Conservation (phyloP, 2,797 vertebrate genomes). For the Trematomus bernacchii region DNA sequence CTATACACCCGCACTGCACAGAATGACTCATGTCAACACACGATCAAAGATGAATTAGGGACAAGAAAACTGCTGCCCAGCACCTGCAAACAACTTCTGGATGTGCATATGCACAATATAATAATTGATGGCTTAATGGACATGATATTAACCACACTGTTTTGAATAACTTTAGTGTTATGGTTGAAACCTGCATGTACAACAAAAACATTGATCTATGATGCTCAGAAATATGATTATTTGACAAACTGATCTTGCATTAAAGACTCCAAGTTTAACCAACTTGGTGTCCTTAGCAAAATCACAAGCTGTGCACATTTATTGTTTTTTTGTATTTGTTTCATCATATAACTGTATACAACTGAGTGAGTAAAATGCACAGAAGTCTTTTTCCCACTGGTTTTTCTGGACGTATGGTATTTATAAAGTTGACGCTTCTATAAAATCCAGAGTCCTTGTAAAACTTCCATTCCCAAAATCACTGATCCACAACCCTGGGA, state of each 20-base stretch:
- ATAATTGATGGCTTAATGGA: too few relatives aligned
- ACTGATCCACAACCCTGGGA: conserved; percentile 37
- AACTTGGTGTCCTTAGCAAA: too few relatives aligned
- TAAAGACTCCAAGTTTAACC: too few relatives aligned
- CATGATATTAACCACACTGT: too few relatives aligned
- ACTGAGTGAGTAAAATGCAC: not conserved
- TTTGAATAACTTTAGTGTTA: too few relatives aligned
- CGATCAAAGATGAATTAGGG: not conserved
- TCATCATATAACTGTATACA: not conserved
- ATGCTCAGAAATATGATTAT: too few relatives aligned
- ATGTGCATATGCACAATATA: too few relatives aligned
- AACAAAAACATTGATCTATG: too few relatives aligned
- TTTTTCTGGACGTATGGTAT: conserved; percentile 26
- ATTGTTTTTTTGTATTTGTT: too few relatives aligned
- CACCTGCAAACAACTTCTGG: not conserved
- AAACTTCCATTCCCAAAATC: conserved; percentile 51
- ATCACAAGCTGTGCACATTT: too few relatives aligned
- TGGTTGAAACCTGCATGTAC: too few relatives aligned
- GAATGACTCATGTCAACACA: not conserved
- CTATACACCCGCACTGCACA: not conserved
- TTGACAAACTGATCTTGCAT: too few relatives aligned
- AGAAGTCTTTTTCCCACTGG: conserved; percentile 2
- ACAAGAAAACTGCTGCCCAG: not conserved
- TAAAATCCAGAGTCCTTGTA: conserved; percentile 35
- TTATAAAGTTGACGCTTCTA: conserved; percentile 35